Evolutionary conservation across 1,140 invertebrate species (phyloP).

Genomic region (Sycobia sp.): DNA sequence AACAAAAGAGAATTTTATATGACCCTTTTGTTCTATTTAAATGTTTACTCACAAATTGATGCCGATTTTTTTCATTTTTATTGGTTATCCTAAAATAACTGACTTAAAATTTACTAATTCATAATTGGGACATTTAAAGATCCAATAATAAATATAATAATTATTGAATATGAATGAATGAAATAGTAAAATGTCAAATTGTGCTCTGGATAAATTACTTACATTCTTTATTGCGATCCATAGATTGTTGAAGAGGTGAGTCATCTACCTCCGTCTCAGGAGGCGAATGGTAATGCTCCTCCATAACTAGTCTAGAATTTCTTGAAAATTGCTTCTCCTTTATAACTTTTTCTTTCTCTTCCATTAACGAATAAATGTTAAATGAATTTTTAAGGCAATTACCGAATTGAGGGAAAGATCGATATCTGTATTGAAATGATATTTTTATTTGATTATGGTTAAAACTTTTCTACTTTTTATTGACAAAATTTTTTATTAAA

Average conservation of each 20-base stretch:
- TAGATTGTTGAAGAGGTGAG: conserved; percentile 86
- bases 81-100: no score
- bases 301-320: conserved; percentile 66
- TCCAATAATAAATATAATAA: no score
- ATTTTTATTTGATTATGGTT: neutral
- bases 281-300: conserved; percentile 74
- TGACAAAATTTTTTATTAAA: no score
- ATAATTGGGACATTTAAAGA: no score
- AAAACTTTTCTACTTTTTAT: neutral
- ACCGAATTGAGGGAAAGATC: neutral
- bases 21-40: no score
- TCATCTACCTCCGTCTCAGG: conserved; percentile 93
- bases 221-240: conserved; percentile 99
- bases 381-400: conserved; percentile 50
- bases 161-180: no score
- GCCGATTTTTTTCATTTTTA: no score
- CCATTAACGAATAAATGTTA: conserved; percentile 50
- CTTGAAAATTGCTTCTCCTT: conserved; percentile 54
- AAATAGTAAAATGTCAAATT: no score
- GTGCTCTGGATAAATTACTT: conserved; percentile 53
- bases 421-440: conserved; percentile 1
- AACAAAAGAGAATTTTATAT: no score
- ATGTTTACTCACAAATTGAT: no score
- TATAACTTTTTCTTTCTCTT: conserved; percentile 49
- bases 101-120: no score